Conservation (phyloP, 1,140 invertebrate genomes). For the Akabosia matsudoensis region DNA sequence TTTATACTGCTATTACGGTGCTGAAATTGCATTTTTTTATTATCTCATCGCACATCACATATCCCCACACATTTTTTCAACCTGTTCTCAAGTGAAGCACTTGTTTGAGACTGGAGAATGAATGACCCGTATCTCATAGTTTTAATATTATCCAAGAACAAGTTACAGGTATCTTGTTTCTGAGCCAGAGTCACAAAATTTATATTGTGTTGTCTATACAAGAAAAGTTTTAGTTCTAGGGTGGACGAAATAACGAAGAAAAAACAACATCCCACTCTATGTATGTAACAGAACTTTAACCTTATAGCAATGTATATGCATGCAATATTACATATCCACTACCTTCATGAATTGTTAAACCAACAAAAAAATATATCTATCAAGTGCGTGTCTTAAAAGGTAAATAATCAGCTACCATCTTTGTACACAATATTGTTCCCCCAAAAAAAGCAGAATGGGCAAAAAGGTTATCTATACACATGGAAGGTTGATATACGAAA, state of each 20-base stretch:
- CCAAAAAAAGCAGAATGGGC: not conserved
- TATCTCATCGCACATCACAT: not conserved
- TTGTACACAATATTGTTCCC: not conserved
- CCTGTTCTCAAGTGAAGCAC: slow-evolving; percentile 24
- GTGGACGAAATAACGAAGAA: too few relatives aligned
- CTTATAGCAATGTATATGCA: too few relatives aligned
- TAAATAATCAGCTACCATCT: too few relatives aligned
- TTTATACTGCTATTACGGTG: not conserved
- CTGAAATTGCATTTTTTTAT: not conserved
- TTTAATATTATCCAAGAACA: slow-evolving; percentile 9
- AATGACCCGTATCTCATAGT: slow-evolving; percentile 18
- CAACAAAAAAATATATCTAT: too few relatives aligned
- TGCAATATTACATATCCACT: not conserved
- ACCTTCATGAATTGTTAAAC: not conserved
- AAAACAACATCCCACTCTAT: too few relatives aligned
- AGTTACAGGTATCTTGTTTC: slow-evolving; percentile 9
- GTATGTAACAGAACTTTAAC: too few relatives aligned
- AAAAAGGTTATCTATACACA: not conserved
- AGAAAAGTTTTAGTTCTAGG: too few relatives aligned
- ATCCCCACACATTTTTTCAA: not conserved
- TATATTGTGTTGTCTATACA: not conserved
- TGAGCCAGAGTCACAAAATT: not conserved
- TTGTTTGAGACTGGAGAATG: slow-evolving; percentile 20
- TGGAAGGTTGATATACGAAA: not conserved
- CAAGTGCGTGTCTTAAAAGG: not conserved